Evolutionary conservation across 1,140 invertebrate genomes (phyloP).

Genomic region (Drosophila teissieri): DNA sequence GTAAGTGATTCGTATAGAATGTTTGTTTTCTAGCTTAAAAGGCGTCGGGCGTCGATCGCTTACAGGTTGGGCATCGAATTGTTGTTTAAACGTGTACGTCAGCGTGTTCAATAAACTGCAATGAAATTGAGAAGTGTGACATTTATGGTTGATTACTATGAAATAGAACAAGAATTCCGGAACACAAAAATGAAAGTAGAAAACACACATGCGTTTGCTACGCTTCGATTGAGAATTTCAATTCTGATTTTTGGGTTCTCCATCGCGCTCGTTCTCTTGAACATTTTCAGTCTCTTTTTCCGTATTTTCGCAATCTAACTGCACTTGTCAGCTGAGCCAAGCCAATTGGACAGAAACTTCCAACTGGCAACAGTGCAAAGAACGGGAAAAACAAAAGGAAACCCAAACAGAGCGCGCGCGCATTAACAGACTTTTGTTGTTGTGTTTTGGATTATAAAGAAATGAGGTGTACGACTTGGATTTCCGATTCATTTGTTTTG

Average conservation of each 20-base stretch:
- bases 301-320: conserved; percentile 18
- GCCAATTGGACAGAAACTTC: conserved; percentile 23
- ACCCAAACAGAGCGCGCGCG: conserved; percentile 46
- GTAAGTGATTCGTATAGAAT: neutral
- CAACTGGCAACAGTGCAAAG: conserved; percentile 27
- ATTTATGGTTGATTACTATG: neutral
- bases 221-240: conserved; percentile 17
- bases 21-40: neutral
- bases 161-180: neutral
- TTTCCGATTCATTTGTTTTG: conserved; percentile 37
- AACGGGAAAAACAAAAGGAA: conserved; percentile 4
- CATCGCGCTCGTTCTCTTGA: neutral
- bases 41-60: conserved; percentile 22
- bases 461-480: conserved; percentile 48
- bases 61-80: conserved; percentile 44
- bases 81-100: conserved; percentile 48
- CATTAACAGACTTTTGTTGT: conserved; percentile 30
- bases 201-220: conserved; percentile 3
- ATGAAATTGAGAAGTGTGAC: neutral
- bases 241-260: neutral
- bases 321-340: conserved; percentile 55
- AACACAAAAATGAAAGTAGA: conserved; percentile 8
- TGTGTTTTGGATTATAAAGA: conserved; percentile 24
- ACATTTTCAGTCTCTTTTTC: neutral
- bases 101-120: conserved; percentile 54